Conservation (phyloP, 2,888 invertebrate species). For the Catocala sponsa region DNA sequence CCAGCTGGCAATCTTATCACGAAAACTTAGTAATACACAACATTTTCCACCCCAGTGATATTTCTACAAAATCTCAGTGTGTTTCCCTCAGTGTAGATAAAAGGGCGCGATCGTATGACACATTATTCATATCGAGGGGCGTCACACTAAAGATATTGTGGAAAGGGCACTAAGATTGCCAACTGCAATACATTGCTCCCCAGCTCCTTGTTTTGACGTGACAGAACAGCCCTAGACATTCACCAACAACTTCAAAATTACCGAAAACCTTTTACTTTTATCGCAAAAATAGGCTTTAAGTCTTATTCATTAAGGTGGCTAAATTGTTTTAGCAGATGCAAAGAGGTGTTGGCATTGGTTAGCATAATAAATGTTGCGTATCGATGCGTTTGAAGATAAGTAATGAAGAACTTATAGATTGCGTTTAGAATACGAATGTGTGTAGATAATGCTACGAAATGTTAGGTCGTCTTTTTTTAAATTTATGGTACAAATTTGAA, state of each 20-base stretch:
- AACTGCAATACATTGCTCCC: slow-evolving; percentile 84
- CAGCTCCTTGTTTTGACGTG: slow-evolving; percentile 86
- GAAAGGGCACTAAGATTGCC: slow-evolving; percentile 88
- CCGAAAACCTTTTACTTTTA: slow-evolving; percentile 18
- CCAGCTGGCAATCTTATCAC: slow-evolving; percentile 6
- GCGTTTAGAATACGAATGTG: slow-evolving; percentile 74
- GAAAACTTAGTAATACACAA: slow-evolving; percentile 33
- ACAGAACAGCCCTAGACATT: slow-evolving; percentile 81
- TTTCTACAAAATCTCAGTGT: slow-evolving; percentile 63
- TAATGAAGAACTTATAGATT: slow-evolving; percentile 83
- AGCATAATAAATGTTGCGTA: slow-evolving; percentile 86
- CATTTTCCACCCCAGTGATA: slow-evolving; percentile 47
- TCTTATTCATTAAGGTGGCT: slow-evolving; percentile 22
- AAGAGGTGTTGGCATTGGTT: slow-evolving; percentile 57
- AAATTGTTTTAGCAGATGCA: slow-evolving; percentile 16
- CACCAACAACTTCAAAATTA: slow-evolving; percentile 60
- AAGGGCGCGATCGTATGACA: slow-evolving; percentile 83
- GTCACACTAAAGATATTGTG: slow-evolving; percentile 85
- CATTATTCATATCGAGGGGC: slow-evolving; percentile 87
- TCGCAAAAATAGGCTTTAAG: slow-evolving; percentile 43
- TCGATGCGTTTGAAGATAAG: slow-evolving; percentile 87
- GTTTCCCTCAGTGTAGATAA: slow-evolving; percentile 77
- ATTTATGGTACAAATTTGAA: slow-evolving; percentile 36
- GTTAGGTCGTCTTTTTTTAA: slow-evolving; percentile 31
- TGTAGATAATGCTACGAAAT: slow-evolving; percentile 59